A percentile compares a stretch with the other conserved stretches of the same genome.
These are phyloP conservation scores for Bettongia penicillata DNA, from an alignment of 2,113 vertebrate genomes.

Conservation along the genomic window DNA sequence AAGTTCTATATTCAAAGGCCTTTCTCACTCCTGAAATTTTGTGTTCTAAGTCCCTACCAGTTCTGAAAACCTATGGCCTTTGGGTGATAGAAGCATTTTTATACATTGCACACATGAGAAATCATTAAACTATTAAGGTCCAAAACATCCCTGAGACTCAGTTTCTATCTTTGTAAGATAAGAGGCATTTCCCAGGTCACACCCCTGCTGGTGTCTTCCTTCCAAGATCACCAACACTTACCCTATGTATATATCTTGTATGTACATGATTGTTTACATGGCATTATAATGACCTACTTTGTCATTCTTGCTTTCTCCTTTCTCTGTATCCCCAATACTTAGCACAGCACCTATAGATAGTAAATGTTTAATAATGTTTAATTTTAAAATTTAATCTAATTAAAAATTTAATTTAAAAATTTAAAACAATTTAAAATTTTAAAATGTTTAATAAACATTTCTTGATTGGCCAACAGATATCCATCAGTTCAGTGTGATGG, in stretches of 20 bases:
- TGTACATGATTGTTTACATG: background rate
- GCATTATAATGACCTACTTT: background rate
- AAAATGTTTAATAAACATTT: background rate
- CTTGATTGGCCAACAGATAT: constrained; percentile 51
- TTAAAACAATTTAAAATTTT: no score
- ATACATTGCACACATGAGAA: background rate
- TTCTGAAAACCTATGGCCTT: background rate
- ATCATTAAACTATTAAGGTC: background rate
- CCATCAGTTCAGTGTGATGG: constrained; percentile 30
- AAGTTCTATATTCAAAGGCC: background rate
- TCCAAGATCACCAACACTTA: background rate
- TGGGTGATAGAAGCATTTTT: background rate
- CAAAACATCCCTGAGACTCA: background rate
- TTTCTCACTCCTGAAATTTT: background rate
- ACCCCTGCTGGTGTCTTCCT: background rate
- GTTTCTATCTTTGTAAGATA: background rate
- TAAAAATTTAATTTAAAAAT: no score
- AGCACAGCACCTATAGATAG: background rate
- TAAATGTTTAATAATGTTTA: background rate
- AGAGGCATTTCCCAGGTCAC: background rate
- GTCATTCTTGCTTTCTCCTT: background rate
- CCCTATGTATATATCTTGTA: background rate
- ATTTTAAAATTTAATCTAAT: no score
- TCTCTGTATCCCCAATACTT: background rate
- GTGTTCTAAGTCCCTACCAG: background rate